phyloP scores from a whole-genome alignment of 2,888 invertebrate species.

The Hyles lineata region DNA sequence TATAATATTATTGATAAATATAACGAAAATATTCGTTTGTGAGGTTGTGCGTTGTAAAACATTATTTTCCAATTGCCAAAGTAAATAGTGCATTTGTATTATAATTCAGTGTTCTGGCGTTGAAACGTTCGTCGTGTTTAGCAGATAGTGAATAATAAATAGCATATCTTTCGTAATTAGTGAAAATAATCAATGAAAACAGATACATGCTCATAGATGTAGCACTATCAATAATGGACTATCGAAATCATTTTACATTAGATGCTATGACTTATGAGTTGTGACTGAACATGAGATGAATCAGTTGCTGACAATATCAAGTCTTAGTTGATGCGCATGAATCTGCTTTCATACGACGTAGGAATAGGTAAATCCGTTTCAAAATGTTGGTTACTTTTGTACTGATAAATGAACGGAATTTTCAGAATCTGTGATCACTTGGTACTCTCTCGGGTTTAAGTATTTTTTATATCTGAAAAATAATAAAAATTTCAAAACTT shows the following conservation, averaged over 20 bases:
- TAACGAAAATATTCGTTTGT: slow-evolving; percentile 47
- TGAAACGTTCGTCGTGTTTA: slow-evolving; percentile 54
- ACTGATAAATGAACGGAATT: slow-evolving; percentile 74
- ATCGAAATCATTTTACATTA: slow-evolving; percentile 19
- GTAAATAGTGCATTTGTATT: slow-evolving; percentile 75
- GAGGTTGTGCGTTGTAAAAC: slow-evolving; percentile 58
- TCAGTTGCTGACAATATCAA: slow-evolving; percentile 31
- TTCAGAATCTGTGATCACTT: slow-evolving; percentile 84
- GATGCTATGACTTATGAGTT: slow-evolving; percentile 27
- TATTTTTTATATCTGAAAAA: slow-evolving; percentile 73
- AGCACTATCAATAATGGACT: slow-evolving; percentile 22
- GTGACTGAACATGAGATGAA: slow-evolving; percentile 42
- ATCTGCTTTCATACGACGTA: slow-evolving; percentile 69
- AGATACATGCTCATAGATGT: slow-evolving; percentile 69
- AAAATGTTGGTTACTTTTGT: slow-evolving; percentile 72
- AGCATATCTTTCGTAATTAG: slow-evolving; percentile 69
- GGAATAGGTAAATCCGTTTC: slow-evolving; percentile 76
- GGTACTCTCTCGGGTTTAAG: slow-evolving; percentile 83
- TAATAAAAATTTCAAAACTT: slow-evolving; percentile 57
- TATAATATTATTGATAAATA: slow-evolving; percentile 55
- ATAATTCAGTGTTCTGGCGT: slow-evolving; percentile 70
- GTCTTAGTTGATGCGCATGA: slow-evolving; percentile 63
- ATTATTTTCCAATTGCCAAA: slow-evolving; percentile 72
- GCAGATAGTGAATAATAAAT: slow-evolving; percentile 58
- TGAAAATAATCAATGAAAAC: slow-evolving; percentile 57